These are phyloP conservation scores for Xerus inauris DNA, from an alignment of 2,113 vertebrate genomes.

Conservation along the genomic window DNA sequence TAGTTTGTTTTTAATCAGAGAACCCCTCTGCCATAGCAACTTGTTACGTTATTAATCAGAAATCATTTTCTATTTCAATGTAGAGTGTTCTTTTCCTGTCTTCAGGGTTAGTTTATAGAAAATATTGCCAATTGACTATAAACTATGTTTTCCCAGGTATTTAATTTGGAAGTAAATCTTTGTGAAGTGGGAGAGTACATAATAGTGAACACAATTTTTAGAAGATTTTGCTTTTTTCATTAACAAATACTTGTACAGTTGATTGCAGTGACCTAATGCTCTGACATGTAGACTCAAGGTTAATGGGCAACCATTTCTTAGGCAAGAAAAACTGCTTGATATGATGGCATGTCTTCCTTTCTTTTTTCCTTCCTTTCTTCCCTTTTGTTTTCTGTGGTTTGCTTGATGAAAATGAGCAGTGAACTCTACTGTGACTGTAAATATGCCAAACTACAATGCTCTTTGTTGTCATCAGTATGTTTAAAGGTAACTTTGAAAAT, in stretches of 20 bases:
- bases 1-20: neutral
- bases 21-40: neutral
- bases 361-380: no score
- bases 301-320: neutral
- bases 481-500: slow-evolving; percentile 35
- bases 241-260: neutral
- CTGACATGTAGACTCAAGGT: neutral
- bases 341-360: neutral
- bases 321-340: neutral
- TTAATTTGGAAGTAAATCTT: neutral
- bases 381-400: neutral
- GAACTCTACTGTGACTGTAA: neutral
- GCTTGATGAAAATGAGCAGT: neutral
- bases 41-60: neutral
- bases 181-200: neutral
- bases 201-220: neutral
- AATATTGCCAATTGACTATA: neutral
- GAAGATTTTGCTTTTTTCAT: neutral
- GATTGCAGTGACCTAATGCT: neutral
- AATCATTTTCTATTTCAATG: neutral
- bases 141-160: neutral
- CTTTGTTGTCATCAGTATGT: slow-evolving; percentile 33
- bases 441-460: neutral
- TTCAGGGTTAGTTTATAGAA: neutral
- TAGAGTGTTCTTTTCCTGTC: neutral